Evolutionary conservation across 2,888 invertebrate genomes (phyloP), one percentile per base, ranked within the genome.

Genomic region (Drosophila greeni): DNA sequence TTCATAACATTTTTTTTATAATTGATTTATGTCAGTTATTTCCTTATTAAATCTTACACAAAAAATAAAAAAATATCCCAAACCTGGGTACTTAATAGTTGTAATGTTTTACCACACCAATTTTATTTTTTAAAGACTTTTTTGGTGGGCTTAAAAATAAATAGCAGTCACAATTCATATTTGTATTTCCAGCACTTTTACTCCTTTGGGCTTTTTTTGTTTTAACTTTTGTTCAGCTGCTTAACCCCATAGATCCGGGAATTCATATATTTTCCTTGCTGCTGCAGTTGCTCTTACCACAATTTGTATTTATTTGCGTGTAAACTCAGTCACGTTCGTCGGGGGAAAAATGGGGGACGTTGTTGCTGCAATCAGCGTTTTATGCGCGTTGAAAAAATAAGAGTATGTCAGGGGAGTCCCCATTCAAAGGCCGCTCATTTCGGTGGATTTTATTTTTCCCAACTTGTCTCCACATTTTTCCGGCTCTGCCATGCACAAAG

Each of bases 291-390:
- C 59, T 24, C 56, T 24, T 14, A 18, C 56, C 37, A 23, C 31
- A 56, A 58, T 55, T 54, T 66, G 56, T 66, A 60, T 70, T 71
- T 72, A 72, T 70, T 72, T 70, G 71, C 62, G 55, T 65, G 70
- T 59, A 58, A 61, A 62, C 51, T 39, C 54, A 56, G 67, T 67
- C 71, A 72, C 71, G 70, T 67, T 71, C 34, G 37, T 43, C 6
- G n/a, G 14, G 33, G n/a, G 12, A 31, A 29, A 29, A 29, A n/a
- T 1, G 24, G 12, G 14, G 5, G 9, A 12, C 9, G 47, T 47
- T 39, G 34, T 40, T 29, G 52, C 66, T 64, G 70, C 70, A 70
- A 70, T 70, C 70, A 70, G 70, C 66, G 57, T 43, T 70, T 70
- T 70, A 54, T 66, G 66, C 9, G 29, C n/a, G n/a, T n/a, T 26